Conservation (phyloP, 2,888 invertebrate species). For the Seira sanloemensis region DNA sequence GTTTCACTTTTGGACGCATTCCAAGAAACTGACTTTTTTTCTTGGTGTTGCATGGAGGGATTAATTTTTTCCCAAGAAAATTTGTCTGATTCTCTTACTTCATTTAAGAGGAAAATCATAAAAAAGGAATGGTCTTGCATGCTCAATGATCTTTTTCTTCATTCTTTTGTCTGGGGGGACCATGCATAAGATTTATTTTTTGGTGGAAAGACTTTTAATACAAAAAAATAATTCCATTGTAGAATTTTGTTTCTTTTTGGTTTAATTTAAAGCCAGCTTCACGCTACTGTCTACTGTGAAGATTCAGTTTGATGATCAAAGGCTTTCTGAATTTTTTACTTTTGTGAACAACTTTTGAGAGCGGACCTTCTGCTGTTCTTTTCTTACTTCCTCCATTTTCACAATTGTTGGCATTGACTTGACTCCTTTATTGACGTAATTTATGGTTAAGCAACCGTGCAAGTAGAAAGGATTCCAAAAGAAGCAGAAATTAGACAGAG, state of each 20-base stretch:
- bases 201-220: not conserved
- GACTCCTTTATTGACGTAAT: slow-evolving; percentile 4
- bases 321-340: not conserved
- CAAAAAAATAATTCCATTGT: not conserved
- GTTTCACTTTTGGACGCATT: slow-evolving; percentile 43
- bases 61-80: slow-evolving; percentile 46
- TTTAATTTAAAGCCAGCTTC: not conserved
- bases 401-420: not conserved
- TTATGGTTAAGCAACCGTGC: slow-evolving; percentile 24
- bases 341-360: not conserved
- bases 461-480: not conserved
- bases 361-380: not conserved
- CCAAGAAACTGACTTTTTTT: slow-evolving; percentile 46
- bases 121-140: not conserved
- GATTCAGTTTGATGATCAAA: not conserved
- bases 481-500: slow-evolving; percentile 2
- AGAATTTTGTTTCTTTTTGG: not conserved
- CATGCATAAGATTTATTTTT: slow-evolving; percentile 32
- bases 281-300: not conserved
- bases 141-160: not conserved
- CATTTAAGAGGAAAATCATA: not conserved
- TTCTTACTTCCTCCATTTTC: slow-evolving; percentile 9
- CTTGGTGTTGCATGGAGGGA: slow-evolving; percentile 23
- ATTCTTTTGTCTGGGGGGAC: not conserved
- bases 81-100: not conserved